These are phyloP conservation scores for Melanaphis sacchari DNA, from an alignment of 1,140 invertebrate species.

Conservation along the genomic window DNA sequence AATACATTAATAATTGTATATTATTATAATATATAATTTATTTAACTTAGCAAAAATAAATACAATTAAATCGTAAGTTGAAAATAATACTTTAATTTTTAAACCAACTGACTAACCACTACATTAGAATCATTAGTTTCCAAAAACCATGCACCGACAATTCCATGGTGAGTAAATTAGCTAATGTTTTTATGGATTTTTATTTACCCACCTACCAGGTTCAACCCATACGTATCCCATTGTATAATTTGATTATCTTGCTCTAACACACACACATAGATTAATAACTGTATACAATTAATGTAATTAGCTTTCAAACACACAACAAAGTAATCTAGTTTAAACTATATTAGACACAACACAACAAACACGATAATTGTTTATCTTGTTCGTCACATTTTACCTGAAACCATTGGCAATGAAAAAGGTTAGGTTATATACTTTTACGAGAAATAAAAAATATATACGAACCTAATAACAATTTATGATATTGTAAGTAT, in stretches of 20 bases:
- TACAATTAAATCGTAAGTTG: neutral
- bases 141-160: neutral
- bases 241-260: constrained; percentile 28
- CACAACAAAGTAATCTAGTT: constrained; percentile 17
- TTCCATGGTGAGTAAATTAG: neutral
- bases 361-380: constrained; percentile 28
- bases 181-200: constrained; percentile 22
- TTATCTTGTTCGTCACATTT: neutral
- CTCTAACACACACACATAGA: constrained; percentile 35
- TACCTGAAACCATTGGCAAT: neutral
- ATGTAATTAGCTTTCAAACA: constrained; percentile 36
- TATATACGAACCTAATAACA: too few relatives aligned
- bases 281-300: constrained; percentile 35
- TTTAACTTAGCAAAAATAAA: neutral
- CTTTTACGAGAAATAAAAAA: neutral
- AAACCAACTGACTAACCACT: neutral
- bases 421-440: neutral
- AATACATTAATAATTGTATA: neutral
- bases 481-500: too few relatives aligned
- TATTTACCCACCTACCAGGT: neutral
- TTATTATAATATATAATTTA: neutral
- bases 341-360: neutral
- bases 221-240: neutral
- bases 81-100: neutral
- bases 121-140: neutral